Percentiles rank a stretch among this genome's conserved stretches.
These are phyloP conservation scores for Suricata suricatta DNA, from an alignment of 2,113 vertebrate species.

Conservation along the genomic window DNA sequence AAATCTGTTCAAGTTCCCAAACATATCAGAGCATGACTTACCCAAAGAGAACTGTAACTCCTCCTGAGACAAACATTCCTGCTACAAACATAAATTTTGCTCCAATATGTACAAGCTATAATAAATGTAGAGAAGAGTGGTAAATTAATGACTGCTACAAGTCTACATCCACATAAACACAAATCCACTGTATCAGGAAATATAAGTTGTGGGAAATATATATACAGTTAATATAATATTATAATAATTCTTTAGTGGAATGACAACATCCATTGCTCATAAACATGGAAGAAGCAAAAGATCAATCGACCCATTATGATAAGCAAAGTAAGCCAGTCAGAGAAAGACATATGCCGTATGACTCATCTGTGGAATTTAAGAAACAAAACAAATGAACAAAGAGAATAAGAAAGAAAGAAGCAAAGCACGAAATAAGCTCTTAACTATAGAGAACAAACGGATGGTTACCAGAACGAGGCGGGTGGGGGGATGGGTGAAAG, in stretches of 20 bases:
- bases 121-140: conserved; percentile 68
- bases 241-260: neutral
- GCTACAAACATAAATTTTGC: conserved; percentile 95
- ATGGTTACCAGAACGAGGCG: neutral
- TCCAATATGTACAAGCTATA: conserved; percentile 95
- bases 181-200: neutral
- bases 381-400: neutral
- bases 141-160: conserved; percentile 52
- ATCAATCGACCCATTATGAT: neutral
- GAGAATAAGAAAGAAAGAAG: neutral
- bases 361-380: neutral
- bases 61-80: conserved; percentile 93
- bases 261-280: neutral
- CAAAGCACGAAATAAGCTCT: neutral
- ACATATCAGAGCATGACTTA: conserved; percentile 82
- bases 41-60: conserved; percentile 95
- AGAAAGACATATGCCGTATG: neutral
- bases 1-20: neutral
- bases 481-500: neutral
- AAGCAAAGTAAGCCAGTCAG: neutral
- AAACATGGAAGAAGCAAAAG: conserved; percentile 6
- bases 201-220: neutral
- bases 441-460: neutral
- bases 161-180: neutral
- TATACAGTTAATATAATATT: neutral